These are phyloP conservation scores for Carollia perspicillata DNA, from an alignment of 2,113 vertebrate genomes.

Conservation along the genomic window DNA sequence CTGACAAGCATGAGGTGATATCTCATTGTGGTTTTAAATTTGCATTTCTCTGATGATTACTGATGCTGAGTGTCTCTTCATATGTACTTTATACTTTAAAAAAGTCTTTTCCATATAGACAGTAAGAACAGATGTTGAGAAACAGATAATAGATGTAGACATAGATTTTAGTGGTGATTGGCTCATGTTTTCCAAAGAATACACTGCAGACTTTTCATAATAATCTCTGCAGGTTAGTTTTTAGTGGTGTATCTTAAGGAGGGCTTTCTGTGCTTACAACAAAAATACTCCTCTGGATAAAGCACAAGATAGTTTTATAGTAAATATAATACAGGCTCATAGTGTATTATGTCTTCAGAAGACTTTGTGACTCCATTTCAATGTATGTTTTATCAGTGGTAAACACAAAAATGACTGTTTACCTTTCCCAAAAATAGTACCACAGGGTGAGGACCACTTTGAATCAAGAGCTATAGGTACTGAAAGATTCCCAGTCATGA, in stretches of 20 bases:
- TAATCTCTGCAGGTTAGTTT: not conserved
- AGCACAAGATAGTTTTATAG: not conserved
- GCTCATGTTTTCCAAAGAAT: not conserved
- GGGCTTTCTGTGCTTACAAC: not conserved
- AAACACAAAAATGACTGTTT: too few relatives aligned
- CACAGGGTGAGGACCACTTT: too few relatives aligned
- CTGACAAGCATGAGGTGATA: not conserved
- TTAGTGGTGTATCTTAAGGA: not conserved
- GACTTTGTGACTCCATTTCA: too few relatives aligned
- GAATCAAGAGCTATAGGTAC: too few relatives aligned
- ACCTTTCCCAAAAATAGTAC: too few relatives aligned
- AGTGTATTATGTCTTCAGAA: too few relatives aligned
- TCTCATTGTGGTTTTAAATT: not conserved
- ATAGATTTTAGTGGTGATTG: slow-evolving; percentile 22
- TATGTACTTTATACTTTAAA: not conserved
- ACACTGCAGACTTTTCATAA: not conserved
- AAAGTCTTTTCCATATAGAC: too few relatives aligned
- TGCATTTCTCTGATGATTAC: not conserved
- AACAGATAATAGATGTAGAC: not conserved
- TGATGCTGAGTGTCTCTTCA: not conserved
- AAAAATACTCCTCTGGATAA: not conserved
- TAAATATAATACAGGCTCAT: too few relatives aligned
- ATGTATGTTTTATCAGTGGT: too few relatives aligned
- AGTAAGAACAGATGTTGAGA: not conserved
- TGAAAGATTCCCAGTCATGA: too few relatives aligned